Base-by-base conservation (phyloP, 2,797 vertebrate genomes). In the Discoglossus pictus region DNA sequence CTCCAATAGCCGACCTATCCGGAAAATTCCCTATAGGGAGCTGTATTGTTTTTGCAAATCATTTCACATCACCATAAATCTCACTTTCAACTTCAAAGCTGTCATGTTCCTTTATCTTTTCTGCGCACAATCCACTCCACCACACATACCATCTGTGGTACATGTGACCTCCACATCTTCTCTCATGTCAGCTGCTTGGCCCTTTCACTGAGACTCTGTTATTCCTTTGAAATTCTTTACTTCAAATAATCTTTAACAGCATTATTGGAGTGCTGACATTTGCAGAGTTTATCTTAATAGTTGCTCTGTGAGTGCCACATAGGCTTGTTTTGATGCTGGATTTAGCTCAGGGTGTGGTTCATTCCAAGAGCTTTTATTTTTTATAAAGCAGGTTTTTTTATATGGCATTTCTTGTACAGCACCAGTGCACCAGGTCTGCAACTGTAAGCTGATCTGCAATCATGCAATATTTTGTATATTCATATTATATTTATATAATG, bases 61-160 rank as follows among this genome's bases (percentile, higher is more conserved):
- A 25, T 51, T 51, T 62, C 10, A 39, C 20, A 40, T 51, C 35
- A 40, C 36, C 46, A 62, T 62, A 50, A 62, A 62, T 62, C 35
- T 24, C 21, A 38, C 31, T 36, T 23, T 48, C 16, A 51, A 8
- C 60, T 62, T 62, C 60, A 62, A 63, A 63, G 47, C 23, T 31
- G 24, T 63, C 34, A 15, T 61, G 27, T 52, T 63, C 24, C 47
- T 52, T 63, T 63, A 63, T 52, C 61, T 52, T 27, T 12, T 25
- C 4, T 17, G 23, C 15, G 9, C 48, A 31, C 23, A 42, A 51
- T 40, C 31, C 23, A 18, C 16, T 42, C 47, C 21, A 52, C 21
- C 35, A 52, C 31, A 52, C 39, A 42, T 23, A 51, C 36, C 60
- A 63, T 63, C 46, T 52, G 61, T 52, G 31, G 12, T 13, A 25